Conservation (phyloP, 2,888 invertebrate genomes). For the Craniophora ligustri region DNA sequence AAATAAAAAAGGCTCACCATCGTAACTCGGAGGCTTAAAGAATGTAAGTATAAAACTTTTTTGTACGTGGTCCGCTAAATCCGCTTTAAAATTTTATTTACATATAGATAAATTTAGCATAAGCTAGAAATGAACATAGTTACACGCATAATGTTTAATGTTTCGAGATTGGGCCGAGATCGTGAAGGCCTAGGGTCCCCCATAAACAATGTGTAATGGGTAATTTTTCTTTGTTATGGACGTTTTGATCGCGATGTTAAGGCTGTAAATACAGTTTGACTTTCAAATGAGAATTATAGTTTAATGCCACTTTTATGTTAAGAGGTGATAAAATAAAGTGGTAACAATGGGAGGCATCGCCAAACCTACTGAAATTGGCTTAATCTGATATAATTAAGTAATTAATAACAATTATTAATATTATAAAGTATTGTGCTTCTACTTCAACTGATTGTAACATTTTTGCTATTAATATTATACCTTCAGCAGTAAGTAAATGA, state of each 20-base stretch:
- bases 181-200: slow-evolving; percentile 16
- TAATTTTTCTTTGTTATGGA: slow-evolving; percentile 38
- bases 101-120: slow-evolving; percentile 57
- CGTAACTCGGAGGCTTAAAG: slow-evolving; percentile 43
- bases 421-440: no score
- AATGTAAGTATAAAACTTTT: slow-evolving; percentile 66
- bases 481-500: slow-evolving; percentile 13
- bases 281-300: slow-evolving; percentile 25
- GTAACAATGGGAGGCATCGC: neutral
- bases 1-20: slow-evolving; percentile 22
- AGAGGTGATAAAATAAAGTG: slow-evolving; percentile 5
- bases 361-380: neutral
- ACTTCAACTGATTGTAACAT: no score
- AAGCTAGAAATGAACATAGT: slow-evolving; percentile 38
- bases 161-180: slow-evolving; percentile 46
- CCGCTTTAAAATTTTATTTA: slow-evolving; percentile 68
- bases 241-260: slow-evolving; percentile 9
- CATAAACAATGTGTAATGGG: slow-evolving; percentile 36
- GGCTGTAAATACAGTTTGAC: slow-evolving; percentile 35
- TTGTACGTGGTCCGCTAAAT: slow-evolving; percentile 73
- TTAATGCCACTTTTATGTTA: slow-evolving; percentile 2
- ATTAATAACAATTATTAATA: no score
- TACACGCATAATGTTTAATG: slow-evolving; percentile 17
- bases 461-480: slow-evolving; percentile 1
- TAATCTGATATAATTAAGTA: neutral